Conservation (phyloP, 2,113 vertebrate species). For the Sitta europaea region DNA sequence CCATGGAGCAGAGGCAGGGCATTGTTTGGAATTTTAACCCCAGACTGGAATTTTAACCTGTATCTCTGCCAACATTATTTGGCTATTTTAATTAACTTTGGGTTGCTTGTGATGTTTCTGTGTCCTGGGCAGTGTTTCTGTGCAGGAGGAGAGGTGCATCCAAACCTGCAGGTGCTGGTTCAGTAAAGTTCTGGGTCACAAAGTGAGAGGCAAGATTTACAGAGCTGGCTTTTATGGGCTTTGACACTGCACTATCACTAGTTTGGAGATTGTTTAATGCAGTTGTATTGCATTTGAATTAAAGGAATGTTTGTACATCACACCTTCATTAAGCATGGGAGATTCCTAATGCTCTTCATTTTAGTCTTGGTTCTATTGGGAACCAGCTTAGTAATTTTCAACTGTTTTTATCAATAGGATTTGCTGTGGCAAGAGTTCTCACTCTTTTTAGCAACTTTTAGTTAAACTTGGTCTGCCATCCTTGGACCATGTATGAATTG, state of each 20-base stretch:
- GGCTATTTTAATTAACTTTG: background rate
- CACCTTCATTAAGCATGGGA: background rate
- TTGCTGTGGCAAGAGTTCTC: background rate
- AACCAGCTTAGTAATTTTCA: background rate
- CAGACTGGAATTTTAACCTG: background rate
- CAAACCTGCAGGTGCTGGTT: background rate
- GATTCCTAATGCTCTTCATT: background rate
- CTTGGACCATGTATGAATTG: background rate
- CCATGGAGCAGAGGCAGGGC: background rate
- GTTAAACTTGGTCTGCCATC: background rate
- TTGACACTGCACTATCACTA: background rate
- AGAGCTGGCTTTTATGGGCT: background rate
- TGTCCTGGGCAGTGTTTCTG: background rate
- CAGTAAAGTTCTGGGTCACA: background rate
- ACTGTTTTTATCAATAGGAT: background rate
- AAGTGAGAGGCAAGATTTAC: background rate
- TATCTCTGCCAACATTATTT: background rate
- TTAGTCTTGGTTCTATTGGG: background rate
- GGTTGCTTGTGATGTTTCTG: rapidly evolving
- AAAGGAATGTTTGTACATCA: background rate
- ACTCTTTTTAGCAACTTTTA: background rate
- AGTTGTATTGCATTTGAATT: background rate
- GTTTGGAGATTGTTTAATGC: background rate
- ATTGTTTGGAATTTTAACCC: background rate
- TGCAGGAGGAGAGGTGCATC: background rate